These are phyloP conservation scores for Condylura cristata DNA, from an alignment of 2,113 vertebrate species.

Conservation along the genomic window DNA sequence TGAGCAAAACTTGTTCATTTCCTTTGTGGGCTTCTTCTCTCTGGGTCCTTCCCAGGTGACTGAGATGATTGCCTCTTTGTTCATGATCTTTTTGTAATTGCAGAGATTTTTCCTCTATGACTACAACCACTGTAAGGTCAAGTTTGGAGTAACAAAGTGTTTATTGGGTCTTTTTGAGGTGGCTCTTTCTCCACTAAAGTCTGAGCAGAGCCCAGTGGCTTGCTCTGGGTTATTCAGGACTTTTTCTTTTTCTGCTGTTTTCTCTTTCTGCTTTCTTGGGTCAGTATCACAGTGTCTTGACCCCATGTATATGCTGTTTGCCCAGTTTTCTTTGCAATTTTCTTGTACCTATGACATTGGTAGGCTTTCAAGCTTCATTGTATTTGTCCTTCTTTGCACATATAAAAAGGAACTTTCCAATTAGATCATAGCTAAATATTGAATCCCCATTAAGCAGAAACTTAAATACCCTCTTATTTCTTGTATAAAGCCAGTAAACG, in stretches of 20 bases:
- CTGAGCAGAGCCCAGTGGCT: neutral
- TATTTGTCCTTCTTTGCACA: neutral
- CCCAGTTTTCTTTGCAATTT: neutral
- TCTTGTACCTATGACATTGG: neutral
- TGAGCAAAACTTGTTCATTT: neutral
- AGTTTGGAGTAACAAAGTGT: neutral
- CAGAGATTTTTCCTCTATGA: neutral
- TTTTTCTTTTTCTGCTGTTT: neutral
- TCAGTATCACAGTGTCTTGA: neutral
- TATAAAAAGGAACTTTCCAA: conserved; percentile 9
- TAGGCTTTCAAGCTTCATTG: neutral
- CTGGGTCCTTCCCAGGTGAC: neutral
- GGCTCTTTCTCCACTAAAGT: fast-evolving
- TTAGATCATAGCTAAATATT: conserved; percentile 41
- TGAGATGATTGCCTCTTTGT: neutral
- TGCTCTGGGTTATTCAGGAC: neutral
- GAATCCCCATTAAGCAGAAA: conserved; percentile 51
- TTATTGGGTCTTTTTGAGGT: neutral
- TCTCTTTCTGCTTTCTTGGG: neutral
- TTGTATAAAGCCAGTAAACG: neutral
- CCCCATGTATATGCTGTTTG: neutral
- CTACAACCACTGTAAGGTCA: neutral
- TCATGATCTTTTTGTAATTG: neutral
- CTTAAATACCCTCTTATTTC: conserved; percentile 39
- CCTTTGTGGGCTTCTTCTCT: neutral